Evolutionary conservation across 2,888 invertebrate genomes (phyloP).

Genomic region (Prenolepis imparis): DNA sequence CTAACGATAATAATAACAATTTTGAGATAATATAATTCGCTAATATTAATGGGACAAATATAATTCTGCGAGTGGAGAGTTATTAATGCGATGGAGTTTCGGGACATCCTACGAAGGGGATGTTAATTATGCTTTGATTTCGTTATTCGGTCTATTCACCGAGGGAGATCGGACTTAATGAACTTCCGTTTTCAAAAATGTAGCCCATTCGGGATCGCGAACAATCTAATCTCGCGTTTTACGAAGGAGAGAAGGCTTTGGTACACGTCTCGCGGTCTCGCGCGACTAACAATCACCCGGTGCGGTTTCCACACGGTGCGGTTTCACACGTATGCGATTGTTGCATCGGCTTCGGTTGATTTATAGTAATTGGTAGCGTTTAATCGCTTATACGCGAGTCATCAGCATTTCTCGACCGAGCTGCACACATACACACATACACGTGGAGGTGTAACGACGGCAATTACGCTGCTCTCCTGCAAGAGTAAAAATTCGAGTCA

Average conservation of each 20-base stretch:
- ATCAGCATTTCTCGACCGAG: not conserved
- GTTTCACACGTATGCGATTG: not conserved
- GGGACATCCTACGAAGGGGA: not conserved
- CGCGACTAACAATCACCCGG: not conserved
- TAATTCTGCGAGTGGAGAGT: not conserved
- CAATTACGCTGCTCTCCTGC: conserved; percentile 16
- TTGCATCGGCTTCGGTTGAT: conserved; percentile 25
- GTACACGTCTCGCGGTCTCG: not conserved
- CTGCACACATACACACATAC: not conserved
- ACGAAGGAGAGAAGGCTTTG: not conserved
- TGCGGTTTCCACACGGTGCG: not conserved
- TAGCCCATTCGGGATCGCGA: not conserved
- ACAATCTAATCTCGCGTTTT: conserved; percentile 10
- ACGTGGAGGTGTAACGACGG: conserved; percentile 40
- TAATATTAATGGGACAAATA: not conserved
- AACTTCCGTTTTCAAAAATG: not conserved
- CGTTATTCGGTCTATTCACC: conserved; percentile 1
- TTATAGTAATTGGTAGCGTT: conserved; percentile 46
- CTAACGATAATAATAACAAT: conserved; percentile 6
- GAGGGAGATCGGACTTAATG: not conserved
- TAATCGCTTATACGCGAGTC: conserved; percentile 38
- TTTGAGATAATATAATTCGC: not conserved
- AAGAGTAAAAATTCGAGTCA: conserved; percentile 44
- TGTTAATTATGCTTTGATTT: conserved; percentile 36
- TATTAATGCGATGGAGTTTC: not conserved